A percentile compares a stretch with the other conserved stretches of the same genome.
Conservation (phyloP, 2,113 vertebrate species). For the Falcunculus frontatus region DNA sequence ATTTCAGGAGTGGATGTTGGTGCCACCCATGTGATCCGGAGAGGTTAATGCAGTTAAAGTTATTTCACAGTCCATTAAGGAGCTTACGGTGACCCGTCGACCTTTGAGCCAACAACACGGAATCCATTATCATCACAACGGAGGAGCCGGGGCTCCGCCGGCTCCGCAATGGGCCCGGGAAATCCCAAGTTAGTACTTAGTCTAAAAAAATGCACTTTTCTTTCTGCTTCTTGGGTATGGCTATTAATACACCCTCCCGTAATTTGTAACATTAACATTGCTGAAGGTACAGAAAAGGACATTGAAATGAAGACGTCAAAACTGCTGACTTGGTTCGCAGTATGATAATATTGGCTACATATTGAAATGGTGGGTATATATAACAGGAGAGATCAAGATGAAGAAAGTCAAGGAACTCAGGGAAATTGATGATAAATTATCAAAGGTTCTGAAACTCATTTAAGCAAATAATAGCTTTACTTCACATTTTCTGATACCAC, state of each 20-base stretch:
- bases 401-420: conserved; percentile 56
- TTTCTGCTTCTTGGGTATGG: conserved; percentile 78
- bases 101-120: conserved; percentile 95
- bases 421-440: conserved; percentile 64
- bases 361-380: conserved; percentile 64
- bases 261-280: conserved; percentile 91
- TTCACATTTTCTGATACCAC: not conserved
- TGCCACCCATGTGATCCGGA: conserved; percentile 88
- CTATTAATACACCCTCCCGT: conserved; percentile 81
- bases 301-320: conserved; percentile 82
- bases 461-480: conserved; percentile 55
- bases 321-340: conserved; percentile 79
- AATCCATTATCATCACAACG: conserved; percentile 99
- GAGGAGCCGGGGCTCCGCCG: conserved; percentile 78
- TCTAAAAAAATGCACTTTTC: conserved; percentile 79
- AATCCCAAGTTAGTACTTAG: conserved; percentile 91
- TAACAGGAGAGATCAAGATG: conserved; percentile 64
- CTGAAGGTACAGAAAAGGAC: conserved; percentile 87
- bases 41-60: conserved; percentile 99
- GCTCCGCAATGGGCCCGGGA: conserved; percentile 84
- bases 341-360: conserved; percentile 66
- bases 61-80: conserved; percentile 99
- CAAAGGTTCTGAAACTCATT: conserved; percentile 29
- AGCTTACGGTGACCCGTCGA: conserved; percentile 96
- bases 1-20: conserved; percentile 85